phyloP scores from a whole-genome alignment of 2,113 vertebrate species.

The Myotis davidii region DNA sequence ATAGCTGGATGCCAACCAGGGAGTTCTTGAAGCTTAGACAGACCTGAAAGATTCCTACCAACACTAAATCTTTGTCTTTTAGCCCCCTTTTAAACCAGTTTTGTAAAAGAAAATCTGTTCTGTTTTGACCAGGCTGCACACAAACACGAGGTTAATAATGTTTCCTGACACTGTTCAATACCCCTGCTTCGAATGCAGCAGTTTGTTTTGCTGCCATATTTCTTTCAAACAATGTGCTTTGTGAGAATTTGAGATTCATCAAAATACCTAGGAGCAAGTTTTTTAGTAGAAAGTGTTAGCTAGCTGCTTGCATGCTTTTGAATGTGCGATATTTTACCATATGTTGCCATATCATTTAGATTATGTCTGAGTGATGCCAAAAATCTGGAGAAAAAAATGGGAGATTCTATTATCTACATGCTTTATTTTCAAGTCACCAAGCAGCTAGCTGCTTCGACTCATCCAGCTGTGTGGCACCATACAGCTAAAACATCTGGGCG shows the following conservation, averaged over 20 bases:
- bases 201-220: slow-evolving; percentile 52
- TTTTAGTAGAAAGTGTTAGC: slow-evolving; percentile 69
- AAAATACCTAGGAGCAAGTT: slow-evolving; percentile 70
- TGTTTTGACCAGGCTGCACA: background rate
- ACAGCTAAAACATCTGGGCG: slow-evolving; percentile 58
- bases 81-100: slow-evolving; percentile 54
- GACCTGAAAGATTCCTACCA: background rate
- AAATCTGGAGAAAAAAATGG: background rate
- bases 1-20: slow-evolving; percentile 62
- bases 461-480: slow-evolving; percentile 47
- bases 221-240: slow-evolving; percentile 60
- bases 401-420: slow-evolving; percentile 47
- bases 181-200: slow-evolving; percentile 34
- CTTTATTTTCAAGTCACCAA: slow-evolving; percentile 60
- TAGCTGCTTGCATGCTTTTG: slow-evolving; percentile 64
- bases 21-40: slow-evolving; percentile 59
- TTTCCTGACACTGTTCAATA: slow-evolving; percentile 53
- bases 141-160: slow-evolving; percentile 54
- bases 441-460: slow-evolving; percentile 33
- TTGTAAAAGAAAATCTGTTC: slow-evolving; percentile 62
- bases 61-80: slow-evolving; percentile 65
- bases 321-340: slow-evolving; percentile 65
- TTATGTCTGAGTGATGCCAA: slow-evolving; percentile 60
- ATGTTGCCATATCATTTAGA: slow-evolving; percentile 72
- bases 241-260: slow-evolving; percentile 64